Conservation (phyloP, 2,888 invertebrate genomes). For the Chrysolina oricalcia region DNA sequence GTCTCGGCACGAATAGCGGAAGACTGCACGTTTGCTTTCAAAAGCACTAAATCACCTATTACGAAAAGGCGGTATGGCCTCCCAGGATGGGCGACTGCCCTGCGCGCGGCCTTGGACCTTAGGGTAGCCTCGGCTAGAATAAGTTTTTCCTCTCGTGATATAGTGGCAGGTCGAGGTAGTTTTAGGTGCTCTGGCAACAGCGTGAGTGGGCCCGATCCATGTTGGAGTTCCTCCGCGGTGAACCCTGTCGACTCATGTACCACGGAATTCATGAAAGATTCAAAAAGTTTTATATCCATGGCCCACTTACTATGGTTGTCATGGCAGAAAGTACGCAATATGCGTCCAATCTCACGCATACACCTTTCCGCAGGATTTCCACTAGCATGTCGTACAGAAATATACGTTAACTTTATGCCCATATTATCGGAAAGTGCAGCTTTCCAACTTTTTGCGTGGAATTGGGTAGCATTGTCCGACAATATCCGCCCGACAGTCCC, state of each 20-base stretch:
- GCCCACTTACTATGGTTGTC: constrained; percentile 36
- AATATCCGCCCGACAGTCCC: background rate
- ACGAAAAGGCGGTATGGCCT: too few species aligned
- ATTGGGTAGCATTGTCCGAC: constrained; percentile 35
- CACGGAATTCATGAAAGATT: constrained; percentile 24
- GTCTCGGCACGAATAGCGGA: too few species aligned
- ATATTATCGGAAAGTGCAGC: background rate
- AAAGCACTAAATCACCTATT: too few species aligned
- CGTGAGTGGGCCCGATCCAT: background rate
- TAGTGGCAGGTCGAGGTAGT: too few species aligned
- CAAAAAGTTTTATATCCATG: constrained; percentile 26
- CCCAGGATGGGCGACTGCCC: too few species aligned
- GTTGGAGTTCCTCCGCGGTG: constrained; percentile 7
- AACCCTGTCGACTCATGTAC: constrained; percentile 37
- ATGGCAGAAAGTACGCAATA: constrained; percentile 35
- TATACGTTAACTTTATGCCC: constrained; percentile 21
- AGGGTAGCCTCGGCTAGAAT: too few species aligned
- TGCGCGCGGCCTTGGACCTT: too few species aligned
- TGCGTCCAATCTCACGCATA: constrained; percentile 36
- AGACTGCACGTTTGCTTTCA: too few species aligned
- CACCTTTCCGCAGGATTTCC: constrained; percentile 37
- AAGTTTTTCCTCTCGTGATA: too few species aligned
- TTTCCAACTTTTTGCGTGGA: constrained; percentile 30
- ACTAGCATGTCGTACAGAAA: constrained; percentile 36
- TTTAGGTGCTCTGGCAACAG: constrained; percentile 10